Evolutionary conservation across 2,888 invertebrate species (phyloP), one percentile per base, ranked within the genome.

Genomic region (Drosophila testacea): DNA sequence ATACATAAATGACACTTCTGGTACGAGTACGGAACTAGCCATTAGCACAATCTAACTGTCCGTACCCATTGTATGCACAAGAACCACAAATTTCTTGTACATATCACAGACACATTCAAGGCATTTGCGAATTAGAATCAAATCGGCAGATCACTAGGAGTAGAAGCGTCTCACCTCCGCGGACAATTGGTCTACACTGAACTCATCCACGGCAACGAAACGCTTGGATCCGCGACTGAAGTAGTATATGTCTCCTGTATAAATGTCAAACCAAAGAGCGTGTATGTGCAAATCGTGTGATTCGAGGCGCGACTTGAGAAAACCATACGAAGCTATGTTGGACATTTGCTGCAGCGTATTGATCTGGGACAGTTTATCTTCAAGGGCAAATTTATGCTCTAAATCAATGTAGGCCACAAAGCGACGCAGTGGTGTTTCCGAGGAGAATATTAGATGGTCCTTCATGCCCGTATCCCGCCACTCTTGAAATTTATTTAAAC

Each of bases 211-310:
- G 77, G 96, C 95, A 13, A 98, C 94, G 92, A 98, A 99, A 66
- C 94, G 93, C 92, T 98, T 98, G 46, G 96, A 95, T 32, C 96
- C 95, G 83, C 98, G 94, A 90, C 98, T 98, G 91, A 99, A 99
- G 92, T 97, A 97, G 92, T 97, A 98, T 88, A 99, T 97, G 92
- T 98, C 98, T 0, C 98, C 99, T 0, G 98, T 97, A 91, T 98
- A 98, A 91, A 99, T 97, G 92, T 99, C 99, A 92, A 99, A 98
- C 99, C 99, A 99, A 41, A 99, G 93, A 0, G 98, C 99, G 89
- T 98, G 98, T 77, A 98, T 96, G 87, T 97, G 97, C 44, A 98
- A 93, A 90, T 97, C 95, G 83, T 97, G 96, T 46, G 94, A 94
- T 91, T 96, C 95, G 13, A 98, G 93, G 1, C 97, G 95, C 72